phyloP scores from a whole-genome alignment of 2,797 vertebrate species.

The Orestias chungarensis region DNA sequence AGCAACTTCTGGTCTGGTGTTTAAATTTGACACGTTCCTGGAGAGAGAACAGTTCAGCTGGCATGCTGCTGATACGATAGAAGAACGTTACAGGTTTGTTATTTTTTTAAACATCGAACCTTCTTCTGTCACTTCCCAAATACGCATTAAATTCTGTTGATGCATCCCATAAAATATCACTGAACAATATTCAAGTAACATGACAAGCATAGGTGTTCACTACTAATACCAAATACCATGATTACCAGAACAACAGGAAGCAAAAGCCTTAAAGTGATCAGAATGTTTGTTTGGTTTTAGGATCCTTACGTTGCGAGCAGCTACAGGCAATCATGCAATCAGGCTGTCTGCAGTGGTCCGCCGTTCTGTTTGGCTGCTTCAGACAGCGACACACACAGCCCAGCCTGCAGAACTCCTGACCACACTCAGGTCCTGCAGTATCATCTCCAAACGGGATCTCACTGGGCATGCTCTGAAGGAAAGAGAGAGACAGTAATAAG shows the following conservation, averaged over 20 bases:
- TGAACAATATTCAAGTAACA: not conserved
- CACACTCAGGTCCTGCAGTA: conserved; percentile 42
- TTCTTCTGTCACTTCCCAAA: not conserved
- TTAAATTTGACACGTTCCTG: not conserved
- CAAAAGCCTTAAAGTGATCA: not conserved
- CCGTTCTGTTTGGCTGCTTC: conserved; percentile 65
- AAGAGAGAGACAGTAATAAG: not conserved
- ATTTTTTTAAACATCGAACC: not conserved
- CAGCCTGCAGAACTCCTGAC: conserved; percentile 87
- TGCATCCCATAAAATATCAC: not conserved
- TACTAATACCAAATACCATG: not conserved
- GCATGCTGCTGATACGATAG: not conserved
- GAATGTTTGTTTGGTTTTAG: conserved; percentile 49
- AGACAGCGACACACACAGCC: conserved; percentile 93
- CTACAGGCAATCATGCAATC: conserved; percentile 93
- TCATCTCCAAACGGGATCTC: conserved; percentile 2
- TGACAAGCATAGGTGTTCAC: too few species aligned
- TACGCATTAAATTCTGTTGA: not conserved
- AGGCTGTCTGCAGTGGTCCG: conserved; percentile 86
- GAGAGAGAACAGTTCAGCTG: not conserved
- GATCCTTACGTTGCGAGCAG: conserved; percentile 88
- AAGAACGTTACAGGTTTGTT: too few species aligned
- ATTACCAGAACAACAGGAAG: not conserved
- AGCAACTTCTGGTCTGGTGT: not conserved
- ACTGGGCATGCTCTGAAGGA: conserved; percentile 43